Evolutionary conservation across 2,888 invertebrate genomes (phyloP).

Genomic region (Phlogophora meticulosa): DNA sequence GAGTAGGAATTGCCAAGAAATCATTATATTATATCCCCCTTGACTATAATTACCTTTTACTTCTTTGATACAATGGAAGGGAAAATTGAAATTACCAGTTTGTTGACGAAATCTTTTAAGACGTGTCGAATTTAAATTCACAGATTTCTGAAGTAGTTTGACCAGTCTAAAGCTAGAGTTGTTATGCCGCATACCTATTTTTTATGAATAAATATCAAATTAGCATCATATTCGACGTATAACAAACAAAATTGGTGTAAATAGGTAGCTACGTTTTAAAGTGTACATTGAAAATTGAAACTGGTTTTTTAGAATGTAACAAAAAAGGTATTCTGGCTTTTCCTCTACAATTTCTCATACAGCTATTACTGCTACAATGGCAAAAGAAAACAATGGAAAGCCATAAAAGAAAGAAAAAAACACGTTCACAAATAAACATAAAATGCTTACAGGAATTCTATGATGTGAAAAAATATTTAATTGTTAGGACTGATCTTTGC

Average conservation of each 20-base stretch:
- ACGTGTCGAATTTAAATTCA: not conserved
- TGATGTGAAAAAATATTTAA: not conserved
- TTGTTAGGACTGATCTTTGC: constrained; percentile 28
- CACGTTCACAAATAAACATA: not conserved
- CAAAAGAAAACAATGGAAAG: not conserved
- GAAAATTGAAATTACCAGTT: not conserved
- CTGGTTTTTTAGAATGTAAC: too few species aligned
- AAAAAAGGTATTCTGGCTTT: not conserved
- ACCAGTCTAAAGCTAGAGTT: not conserved
- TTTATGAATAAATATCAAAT: constrained; percentile 15
- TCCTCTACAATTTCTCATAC: not conserved
- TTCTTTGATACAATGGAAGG: too few species aligned
- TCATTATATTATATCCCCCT: not conserved
- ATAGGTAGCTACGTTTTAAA: not conserved
- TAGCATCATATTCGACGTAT: not conserved
- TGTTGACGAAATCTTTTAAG: not conserved
- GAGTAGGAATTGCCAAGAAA: not conserved
- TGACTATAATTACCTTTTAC: too few species aligned
- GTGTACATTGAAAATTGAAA: not conserved
- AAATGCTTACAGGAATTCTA: constrained; percentile 7
- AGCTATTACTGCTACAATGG: not conserved
- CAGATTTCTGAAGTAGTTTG: constrained; percentile 8
- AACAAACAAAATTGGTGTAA: too few species aligned
- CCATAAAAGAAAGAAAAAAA: not conserved
- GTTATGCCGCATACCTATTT: not conserved